Percentiles rank a stretch among this genome's conserved stretches.
These are phyloP conservation scores for Rhinogobius similis DNA, from an alignment of 2,113 vertebrate species.

Conservation along the genomic window DNA sequence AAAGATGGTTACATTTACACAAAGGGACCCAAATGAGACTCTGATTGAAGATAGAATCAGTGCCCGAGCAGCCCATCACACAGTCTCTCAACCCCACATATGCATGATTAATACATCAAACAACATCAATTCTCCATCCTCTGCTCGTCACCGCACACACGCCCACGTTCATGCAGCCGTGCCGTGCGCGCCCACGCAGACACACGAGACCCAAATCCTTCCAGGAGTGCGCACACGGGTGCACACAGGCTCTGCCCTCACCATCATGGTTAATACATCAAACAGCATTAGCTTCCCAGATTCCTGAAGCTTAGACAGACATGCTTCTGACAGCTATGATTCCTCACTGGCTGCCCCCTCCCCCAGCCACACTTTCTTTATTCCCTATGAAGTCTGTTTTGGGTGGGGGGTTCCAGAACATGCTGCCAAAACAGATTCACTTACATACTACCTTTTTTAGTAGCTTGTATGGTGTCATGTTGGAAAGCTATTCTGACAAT, in stretches of 20 bases:
- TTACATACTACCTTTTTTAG: slow-evolving; percentile 65
- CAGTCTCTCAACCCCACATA: slow-evolving; percentile 69
- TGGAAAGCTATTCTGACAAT: slow-evolving; percentile 63
- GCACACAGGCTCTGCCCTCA: slow-evolving; percentile 64
- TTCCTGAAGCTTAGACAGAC: slow-evolving; percentile 78
- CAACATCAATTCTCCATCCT: slow-evolving; percentile 64
- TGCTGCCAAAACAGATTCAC: slow-evolving; percentile 72
- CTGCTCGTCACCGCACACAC: slow-evolving; percentile 44
- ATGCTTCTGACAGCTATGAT: slow-evolving; percentile 74
- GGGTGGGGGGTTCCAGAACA: slow-evolving; percentile 71
- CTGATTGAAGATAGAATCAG: slow-evolving; percentile 71
- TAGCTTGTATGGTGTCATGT: slow-evolving; percentile 74
- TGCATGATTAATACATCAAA: slow-evolving; percentile 80
- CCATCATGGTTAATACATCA: slow-evolving; percentile 83
- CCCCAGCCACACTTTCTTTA: slow-evolving; percentile 65
- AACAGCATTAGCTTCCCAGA: slow-evolving; percentile 78
- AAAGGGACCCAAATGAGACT: slow-evolving; percentile 68
- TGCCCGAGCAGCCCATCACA: slow-evolving; percentile 63
- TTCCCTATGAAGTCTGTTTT: slow-evolving; percentile 73
- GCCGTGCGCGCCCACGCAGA: neutral
- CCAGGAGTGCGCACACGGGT: slow-evolving; percentile 44
- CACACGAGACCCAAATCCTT: slow-evolving; percentile 61
- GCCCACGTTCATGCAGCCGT: slow-evolving; percentile 15
- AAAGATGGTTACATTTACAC: slow-evolving; percentile 70
- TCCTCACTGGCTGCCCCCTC: slow-evolving; percentile 61